phyloP scores from a whole-genome alignment of 2,113 vertebrate species.

The Pavo muticus region DNA sequence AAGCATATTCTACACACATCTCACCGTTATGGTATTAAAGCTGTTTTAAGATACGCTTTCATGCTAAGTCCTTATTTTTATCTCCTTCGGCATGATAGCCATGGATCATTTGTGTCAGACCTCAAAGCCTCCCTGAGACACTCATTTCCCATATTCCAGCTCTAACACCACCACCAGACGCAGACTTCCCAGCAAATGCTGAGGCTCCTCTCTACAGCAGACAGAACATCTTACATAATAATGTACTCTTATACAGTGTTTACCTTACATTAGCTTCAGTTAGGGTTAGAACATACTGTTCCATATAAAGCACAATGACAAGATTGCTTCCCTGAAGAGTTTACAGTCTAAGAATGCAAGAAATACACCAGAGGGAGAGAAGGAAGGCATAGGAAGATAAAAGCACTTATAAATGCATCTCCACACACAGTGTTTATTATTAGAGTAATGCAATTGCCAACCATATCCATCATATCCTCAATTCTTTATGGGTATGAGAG shows the following conservation, averaged over 20 bases:
- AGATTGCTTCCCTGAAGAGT: background rate
- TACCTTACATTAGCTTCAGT: background rate
- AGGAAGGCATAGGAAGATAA: background rate
- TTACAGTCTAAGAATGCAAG: background rate
- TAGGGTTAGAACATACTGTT: background rate
- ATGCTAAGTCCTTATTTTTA: background rate
- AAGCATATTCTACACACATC: background rate
- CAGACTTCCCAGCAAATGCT: background rate
- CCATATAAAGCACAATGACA: background rate
- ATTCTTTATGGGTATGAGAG: background rate
- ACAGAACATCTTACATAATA: background rate
- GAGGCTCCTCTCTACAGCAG: background rate
- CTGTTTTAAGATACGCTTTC: background rate
- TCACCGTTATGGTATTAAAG: background rate
- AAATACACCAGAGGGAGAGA: background rate
- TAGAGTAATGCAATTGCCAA: background rate
- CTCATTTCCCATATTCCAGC: background rate
- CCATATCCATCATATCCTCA: background rate
- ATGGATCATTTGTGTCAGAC: background rate
- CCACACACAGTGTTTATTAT: background rate
- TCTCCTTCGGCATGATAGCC: background rate
- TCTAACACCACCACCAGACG: background rate
- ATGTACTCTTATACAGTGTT: background rate
- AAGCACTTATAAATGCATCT: constrained; percentile 12
- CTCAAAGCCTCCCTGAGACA: background rate